Percentiles rank a stretch among this genome's conserved stretches.
Conservation (phyloP, 2,797 vertebrate species). For the Catamblyrhynchus diadema region DNA sequence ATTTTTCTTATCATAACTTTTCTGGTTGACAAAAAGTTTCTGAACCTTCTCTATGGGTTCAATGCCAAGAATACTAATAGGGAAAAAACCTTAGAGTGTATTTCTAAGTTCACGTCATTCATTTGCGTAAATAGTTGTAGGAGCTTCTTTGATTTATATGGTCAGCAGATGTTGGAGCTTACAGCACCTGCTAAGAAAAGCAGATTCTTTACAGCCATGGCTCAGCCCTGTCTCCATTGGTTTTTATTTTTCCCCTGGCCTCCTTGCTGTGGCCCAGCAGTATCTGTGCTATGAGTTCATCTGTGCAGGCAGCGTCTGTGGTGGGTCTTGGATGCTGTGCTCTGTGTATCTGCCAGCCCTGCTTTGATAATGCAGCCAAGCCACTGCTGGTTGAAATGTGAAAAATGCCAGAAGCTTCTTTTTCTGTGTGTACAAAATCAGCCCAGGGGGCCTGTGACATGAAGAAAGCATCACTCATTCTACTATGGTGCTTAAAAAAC, state of each 20-base stretch:
- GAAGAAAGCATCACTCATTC: slow-evolving; percentile 39
- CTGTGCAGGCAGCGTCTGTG: slow-evolving; percentile 70
- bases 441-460: slow-evolving; percentile 38
- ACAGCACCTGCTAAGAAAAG: slow-evolving; percentile 81
- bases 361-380: slow-evolving; percentile 80
- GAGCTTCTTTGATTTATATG: slow-evolving; percentile 76
- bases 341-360: slow-evolving; percentile 55
- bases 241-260: slow-evolving; percentile 68
- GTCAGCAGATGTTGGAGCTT: slow-evolving; percentile 78
- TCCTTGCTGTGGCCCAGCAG: slow-evolving; percentile 69
- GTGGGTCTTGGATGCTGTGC: slow-evolving; percentile 75
- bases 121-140: slow-evolving; percentile 68
- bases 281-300: slow-evolving; percentile 69
- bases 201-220: slow-evolving; percentile 66
- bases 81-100: neutral
- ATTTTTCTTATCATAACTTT: neutral
- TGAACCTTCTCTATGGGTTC: neutral
- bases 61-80: slow-evolving; percentile 54
- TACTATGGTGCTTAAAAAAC: slow-evolving; percentile 30
- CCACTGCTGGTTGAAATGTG: slow-evolving; percentile 70
- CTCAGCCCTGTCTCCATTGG: slow-evolving; percentile 46
- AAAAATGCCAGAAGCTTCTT: slow-evolving; percentile 73
- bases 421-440: slow-evolving; percentile 62
- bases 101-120: slow-evolving; percentile 74
- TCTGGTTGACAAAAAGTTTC: neutral